Conservation (phyloP, 2,113 vertebrate genomes). For the Vanacampus margaritifer region DNA sequence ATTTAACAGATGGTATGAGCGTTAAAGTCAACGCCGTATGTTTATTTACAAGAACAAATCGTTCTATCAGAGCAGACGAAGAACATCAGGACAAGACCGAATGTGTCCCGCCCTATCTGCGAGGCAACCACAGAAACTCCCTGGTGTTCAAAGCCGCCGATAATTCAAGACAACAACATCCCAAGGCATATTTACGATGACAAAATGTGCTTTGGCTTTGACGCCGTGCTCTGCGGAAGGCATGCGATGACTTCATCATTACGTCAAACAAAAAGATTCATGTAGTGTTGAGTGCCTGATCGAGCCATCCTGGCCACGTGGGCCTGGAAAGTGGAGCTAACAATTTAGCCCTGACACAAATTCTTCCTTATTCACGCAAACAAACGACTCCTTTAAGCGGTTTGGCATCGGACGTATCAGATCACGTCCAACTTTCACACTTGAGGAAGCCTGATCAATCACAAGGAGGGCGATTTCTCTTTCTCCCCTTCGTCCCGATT, state of each 20-base stretch:
- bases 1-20: not conserved
- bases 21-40: not conserved
- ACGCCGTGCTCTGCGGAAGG: conserved; percentile 9
- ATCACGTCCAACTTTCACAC: conserved; percentile 27
- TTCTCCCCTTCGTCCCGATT: conserved; percentile 5
- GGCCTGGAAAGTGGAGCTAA: conserved; percentile 17
- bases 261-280: conserved; percentile 22
- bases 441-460: conserved; percentile 31
- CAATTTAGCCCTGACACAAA: conserved; percentile 12
- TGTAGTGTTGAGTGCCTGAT: not conserved
- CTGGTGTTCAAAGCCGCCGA: conserved; percentile 24
- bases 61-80: not conserved
- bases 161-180: conserved; percentile 47
- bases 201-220: conserved; percentile 29
- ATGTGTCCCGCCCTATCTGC: conserved; percentile 11
- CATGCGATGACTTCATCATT: conserved; percentile 25
- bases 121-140: conserved; percentile 13
- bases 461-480: conserved; percentile 28
- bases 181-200: conserved; percentile 44
- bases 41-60: conserved; percentile 10
- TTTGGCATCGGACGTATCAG: conserved; percentile 17
- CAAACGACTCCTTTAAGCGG: conserved; percentile 11
- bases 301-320: conserved; percentile 11
- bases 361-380: conserved; percentile 5
- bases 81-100: conserved; percentile 3